Percentiles rank a stretch among this genome's conserved stretches.
Conservation (phyloP, 1,140 invertebrate species). For the Diorhabda sublineata region DNA sequence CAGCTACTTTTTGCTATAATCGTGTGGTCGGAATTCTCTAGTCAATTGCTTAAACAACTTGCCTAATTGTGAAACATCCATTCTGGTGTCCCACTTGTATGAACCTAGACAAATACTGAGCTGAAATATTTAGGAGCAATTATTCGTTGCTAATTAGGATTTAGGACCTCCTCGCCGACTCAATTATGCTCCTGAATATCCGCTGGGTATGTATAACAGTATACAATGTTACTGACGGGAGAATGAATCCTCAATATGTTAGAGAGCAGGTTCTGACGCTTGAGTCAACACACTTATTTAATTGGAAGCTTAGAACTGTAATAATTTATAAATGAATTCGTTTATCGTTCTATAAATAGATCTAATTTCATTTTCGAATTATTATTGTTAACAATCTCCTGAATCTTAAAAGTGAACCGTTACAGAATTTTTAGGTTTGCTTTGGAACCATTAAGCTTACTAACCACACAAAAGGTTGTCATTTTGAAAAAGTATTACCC, state of each 20-base stretch:
- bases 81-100: constrained; percentile 14
- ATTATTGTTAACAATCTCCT: too few species aligned
- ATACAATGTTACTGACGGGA: background rate
- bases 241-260: background rate
- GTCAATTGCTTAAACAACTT: constrained; percentile 2
- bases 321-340: too few species aligned
- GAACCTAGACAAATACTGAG: constrained; percentile 20
- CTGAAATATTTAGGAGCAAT: constrained; percentile 25
- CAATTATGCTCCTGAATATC: constrained; percentile 6
- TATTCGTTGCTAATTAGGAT: constrained; percentile 22
- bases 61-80: constrained; percentile 6
- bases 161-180: constrained; percentile 11
- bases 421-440: too few species aligned
- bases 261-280: too few species aligned
- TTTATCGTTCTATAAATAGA: too few species aligned
- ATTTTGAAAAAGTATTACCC: too few species aligned
- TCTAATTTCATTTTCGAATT: too few species aligned
- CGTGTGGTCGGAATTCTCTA: background rate
- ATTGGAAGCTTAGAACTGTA: too few species aligned
- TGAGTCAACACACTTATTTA: too few species aligned
- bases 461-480: too few species aligned
- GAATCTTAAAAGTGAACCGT: too few species aligned
- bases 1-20: background rate
- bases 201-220: background rate
- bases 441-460: too few species aligned